phyloP scores from a whole-genome alignment of 2,797 vertebrate genomes.

The Manis crassicaudata region DNA sequence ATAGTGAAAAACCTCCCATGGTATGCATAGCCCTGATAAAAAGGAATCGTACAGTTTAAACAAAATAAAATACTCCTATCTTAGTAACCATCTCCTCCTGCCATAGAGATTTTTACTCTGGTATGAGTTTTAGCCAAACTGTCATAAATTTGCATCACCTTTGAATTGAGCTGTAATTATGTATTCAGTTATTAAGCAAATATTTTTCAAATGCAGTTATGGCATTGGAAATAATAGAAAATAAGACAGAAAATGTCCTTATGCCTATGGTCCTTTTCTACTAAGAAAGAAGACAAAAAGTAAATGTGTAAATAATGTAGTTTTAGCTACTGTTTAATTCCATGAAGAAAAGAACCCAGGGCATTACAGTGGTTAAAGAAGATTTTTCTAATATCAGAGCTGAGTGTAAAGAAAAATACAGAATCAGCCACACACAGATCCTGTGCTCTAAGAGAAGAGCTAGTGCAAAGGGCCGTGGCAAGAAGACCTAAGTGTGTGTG shows the following conservation, averaged over 20 bases:
- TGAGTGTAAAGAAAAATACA: background rate
- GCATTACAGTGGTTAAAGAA: background rate
- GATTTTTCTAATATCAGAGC: background rate
- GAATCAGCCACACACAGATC: background rate
- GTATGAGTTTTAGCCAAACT: background rate
- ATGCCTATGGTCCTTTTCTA: background rate
- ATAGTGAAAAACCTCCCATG: background rate
- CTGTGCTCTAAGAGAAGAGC: background rate
- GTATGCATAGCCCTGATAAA: background rate
- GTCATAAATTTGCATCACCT: background rate
- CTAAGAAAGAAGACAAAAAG: background rate
- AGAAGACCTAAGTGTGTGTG: background rate
- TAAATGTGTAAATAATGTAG: background rate
- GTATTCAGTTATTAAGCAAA: background rate
- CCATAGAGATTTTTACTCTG: background rate
- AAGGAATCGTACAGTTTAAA: background rate
- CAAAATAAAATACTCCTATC: background rate
- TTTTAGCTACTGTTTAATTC: conserved; percentile 13
- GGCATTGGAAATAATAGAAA: background rate
- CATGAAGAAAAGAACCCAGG: background rate
- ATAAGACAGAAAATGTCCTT: background rate
- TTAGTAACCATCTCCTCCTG: background rate
- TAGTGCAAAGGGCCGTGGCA: background rate
- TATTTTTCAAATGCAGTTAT: background rate
- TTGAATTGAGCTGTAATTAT: background rate